Evolutionary conservation across 2,888 invertebrate species (phyloP), one percentile per base, ranked within the genome.

Genomic region (Megastigmus dorsalis): DNA sequence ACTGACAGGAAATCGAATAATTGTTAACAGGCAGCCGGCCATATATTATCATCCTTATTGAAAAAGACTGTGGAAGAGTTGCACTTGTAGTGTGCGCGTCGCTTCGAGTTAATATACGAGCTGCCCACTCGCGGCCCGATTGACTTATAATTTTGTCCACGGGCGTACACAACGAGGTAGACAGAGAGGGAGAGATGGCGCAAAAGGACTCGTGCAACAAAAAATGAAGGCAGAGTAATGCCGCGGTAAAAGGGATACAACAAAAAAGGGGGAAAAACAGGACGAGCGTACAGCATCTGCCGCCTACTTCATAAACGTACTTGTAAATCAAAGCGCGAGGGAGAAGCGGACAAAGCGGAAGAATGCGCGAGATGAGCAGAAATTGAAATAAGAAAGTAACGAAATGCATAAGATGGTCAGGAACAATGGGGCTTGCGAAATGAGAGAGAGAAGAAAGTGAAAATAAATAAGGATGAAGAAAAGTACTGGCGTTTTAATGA

Each of bases 241-340:
- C n/a, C n/a, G n/a, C n/a, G n/a, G n/a, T n/a, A n/a, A n/a, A n/a
- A n/a, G n/a, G n/a, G n/a, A n/a, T n/a, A n/a, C n/a, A n/a, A n/a
- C n/a, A n/a, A n/a, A n/a, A 15, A 3, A 7, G 43, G n/a, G 33
- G n/a, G 18, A 20, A 30, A 52, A 33, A 38, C 28, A 20, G 52
- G 2, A 3, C 23, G 26, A 33, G 67, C n/a, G n/a, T 20, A 74
- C 65, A 59, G 54, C 84, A 83, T 83, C 82, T 82, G 84, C 84
- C 82, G 82, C 82, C 81, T 84, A 81, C 82, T 79, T 82, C 80
- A 79, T 83, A 82, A 84, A 81, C 79, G 82, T 80, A 83, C 82
- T 83, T 85, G 84, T 85, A 85, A 86, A 85, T 86, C 85, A 84
- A 82, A 81, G 78, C 79, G 80, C 50, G 23, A n/a, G 48, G 33